Conservation (phyloP, 2,888 invertebrate genomes). For the Drosophila kokeensis region DNA sequence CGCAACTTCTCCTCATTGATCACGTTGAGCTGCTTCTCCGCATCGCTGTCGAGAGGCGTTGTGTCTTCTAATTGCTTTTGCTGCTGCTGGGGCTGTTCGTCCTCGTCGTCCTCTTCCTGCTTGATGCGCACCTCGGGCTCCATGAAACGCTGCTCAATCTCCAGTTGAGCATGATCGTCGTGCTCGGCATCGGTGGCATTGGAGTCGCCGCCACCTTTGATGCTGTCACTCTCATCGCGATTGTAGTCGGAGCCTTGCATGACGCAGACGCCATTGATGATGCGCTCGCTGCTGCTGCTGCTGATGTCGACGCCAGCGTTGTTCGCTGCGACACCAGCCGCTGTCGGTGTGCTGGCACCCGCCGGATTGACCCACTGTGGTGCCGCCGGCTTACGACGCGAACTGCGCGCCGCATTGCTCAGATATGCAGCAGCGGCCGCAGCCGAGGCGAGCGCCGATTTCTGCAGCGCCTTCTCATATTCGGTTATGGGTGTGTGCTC, state of each 20-base stretch:
- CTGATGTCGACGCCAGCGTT: slow-evolving; percentile 82
- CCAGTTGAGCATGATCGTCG: slow-evolving; percentile 66
- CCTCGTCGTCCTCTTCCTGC: slow-evolving; percentile 83
- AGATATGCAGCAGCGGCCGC: slow-evolving; percentile 69
- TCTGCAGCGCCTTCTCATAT: slow-evolving; percentile 81
- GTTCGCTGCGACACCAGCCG: slow-evolving; percentile 50
- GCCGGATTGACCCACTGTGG: slow-evolving; percentile 98
- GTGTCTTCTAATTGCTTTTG: slow-evolving; percentile 17
- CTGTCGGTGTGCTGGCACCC: slow-evolving; percentile 52
- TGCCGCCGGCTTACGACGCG: slow-evolving; percentile 96
- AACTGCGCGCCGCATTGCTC: slow-evolving; percentile 83
- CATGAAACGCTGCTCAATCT: slow-evolving; percentile 83
- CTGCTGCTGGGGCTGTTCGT: slow-evolving; percentile 49
- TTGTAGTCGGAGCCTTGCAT: slow-evolving; percentile 92
- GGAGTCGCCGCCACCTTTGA: slow-evolving; percentile 31
- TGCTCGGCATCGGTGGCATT: slow-evolving; percentile 63
- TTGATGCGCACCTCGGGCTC: slow-evolving; percentile 84
- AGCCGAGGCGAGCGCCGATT: slow-evolving; percentile 67
- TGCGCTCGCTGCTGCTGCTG: slow-evolving; percentile 89
- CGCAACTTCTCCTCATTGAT: slow-evolving; percentile 81
- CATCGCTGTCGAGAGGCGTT: slow-evolving; percentile 51
- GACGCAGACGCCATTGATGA: slow-evolving; percentile 97
- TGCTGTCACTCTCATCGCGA: slow-evolving; percentile 88
- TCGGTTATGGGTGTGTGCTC: slow-evolving; percentile 78
- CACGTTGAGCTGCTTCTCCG: slow-evolving; percentile 66